Percentiles rank a stretch among this genome's conserved stretches.
Conservation (phyloP, 2,113 vertebrate genomes). For the Bujurquina vittata region DNA sequence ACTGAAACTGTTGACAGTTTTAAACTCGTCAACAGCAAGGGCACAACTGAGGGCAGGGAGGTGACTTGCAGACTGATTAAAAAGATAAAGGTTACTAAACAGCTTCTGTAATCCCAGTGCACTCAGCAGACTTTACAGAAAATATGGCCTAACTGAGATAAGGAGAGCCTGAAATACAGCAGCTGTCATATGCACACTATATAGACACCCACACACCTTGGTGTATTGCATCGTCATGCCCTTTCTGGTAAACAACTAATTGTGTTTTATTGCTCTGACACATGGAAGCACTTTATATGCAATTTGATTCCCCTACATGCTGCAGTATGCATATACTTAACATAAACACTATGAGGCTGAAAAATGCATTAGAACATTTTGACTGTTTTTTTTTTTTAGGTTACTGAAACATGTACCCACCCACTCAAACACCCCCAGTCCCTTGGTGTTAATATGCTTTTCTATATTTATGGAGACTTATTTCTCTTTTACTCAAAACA, state of each 20-base stretch:
- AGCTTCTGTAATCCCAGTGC: conserved; percentile 2
- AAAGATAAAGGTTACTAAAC: conserved; percentile 30
- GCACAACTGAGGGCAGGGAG: conserved; percentile 13
- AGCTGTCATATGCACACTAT: conserved; percentile 6
- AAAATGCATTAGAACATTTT: conserved; percentile 6
- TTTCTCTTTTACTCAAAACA: neutral
- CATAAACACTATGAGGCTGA: conserved; percentile 12
- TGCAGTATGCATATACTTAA: conserved; percentile 25
- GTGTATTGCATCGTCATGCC: neutral
- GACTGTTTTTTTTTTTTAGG: neutral
- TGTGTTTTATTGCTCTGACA: conserved; percentile 27
- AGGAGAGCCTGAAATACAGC: conserved; percentile 22
- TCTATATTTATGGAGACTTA: neutral
- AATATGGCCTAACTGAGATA: neutral
- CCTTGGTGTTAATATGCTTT: neutral
- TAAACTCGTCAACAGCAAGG: conserved; percentile 46
- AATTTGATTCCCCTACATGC: conserved; percentile 8
- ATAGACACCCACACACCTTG: neutral
- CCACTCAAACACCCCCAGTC: neutral
- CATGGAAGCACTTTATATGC: neutral
- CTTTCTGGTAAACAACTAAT: conserved; percentile 30
- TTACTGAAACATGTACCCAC: neutral
- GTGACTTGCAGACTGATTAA: conserved; percentile 31
- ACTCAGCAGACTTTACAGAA: neutral
- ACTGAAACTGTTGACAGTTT: conserved; percentile 37